Conservation (phyloP, 2,113 vertebrate species). For the Aptenodytes patagonicus region DNA sequence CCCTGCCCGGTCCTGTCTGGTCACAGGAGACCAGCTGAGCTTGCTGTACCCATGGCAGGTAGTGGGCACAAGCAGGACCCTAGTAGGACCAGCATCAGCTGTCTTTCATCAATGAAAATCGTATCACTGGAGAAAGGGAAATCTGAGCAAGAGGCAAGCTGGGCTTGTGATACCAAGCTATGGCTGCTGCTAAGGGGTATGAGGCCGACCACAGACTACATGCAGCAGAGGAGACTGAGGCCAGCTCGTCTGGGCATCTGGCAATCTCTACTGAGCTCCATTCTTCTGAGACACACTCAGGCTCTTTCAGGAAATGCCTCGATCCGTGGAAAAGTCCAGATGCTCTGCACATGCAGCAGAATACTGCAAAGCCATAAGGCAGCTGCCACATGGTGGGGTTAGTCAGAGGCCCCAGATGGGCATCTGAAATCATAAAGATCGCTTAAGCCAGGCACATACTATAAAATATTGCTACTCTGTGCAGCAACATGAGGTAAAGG, state of each 20-base stretch:
- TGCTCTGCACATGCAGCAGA: slow-evolving; percentile 23
- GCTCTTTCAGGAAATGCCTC: slow-evolving; percentile 8
- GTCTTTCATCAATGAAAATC: not conserved
- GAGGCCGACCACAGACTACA: not conserved
- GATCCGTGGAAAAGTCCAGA: not conserved
- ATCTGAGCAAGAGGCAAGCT: not conserved
- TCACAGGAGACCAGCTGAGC: not conserved
- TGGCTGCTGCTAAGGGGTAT: not conserved
- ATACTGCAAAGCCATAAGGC: not conserved
- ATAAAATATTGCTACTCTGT: not conserved
- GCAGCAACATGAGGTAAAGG: not conserved
- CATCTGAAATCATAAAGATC: not conserved
- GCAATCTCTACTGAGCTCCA: not conserved
- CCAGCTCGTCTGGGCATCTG: not conserved
- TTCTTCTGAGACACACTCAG: not conserved
- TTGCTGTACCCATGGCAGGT: fast-evolving
- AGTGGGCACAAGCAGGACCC: not conserved
- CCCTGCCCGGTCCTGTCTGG: not conserved
- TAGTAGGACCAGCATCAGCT: not conserved
- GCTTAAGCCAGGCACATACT: not conserved
- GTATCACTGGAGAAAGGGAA: not conserved
- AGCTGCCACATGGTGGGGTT: not conserved
- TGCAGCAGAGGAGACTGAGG: not conserved
- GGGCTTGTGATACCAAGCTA: not conserved
- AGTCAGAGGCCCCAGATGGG: not conserved